Evolutionary conservation across 2,113 vertebrate genomes (phyloP), one percentile per base, ranked within the genome.

Genomic region (Acinonyx jubatus): DNA sequence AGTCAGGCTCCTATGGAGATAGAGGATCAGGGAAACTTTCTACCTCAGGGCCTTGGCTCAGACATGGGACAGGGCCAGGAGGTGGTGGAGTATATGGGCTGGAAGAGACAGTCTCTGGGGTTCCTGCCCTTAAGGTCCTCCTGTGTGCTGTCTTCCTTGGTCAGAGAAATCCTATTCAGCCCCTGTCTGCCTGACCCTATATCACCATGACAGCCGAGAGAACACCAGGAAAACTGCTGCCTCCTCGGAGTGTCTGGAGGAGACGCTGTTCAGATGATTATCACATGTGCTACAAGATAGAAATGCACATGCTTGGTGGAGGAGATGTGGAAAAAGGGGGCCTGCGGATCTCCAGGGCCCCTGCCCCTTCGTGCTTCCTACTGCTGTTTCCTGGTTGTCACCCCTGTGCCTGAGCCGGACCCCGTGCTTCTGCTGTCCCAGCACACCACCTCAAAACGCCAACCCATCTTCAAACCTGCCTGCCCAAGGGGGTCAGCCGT

Each of bases 251-350:
- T 4, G 71, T 69, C 65, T 0, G 78, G 82, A 91, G 81, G 97
- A 93, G 90, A 89, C 36, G 15, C n/a, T 85, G 66, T 38, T 0
- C 80, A 23, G 0, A 31, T 33, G 74, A 86, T 61, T 92, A 87
- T 97, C 94, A 87, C 87, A 76, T 93, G 61, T 23, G 91, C 61
- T 95, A 76, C 93, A 90, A 57, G 52, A 61, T 55, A 1, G 94
- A 97, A 79, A 97, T 89, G 1, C 0, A 86, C 87, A 96, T 91
- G 97, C 90, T 98, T 68, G 91, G 69, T 74, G 76, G 52, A 91
- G 79, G 82, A 79, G 33, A 33, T 3, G 14, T 1, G 15, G 10
- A 19, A 4, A 5, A 36, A 55, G 13, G 19, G 48, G 65, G n/a
- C 14, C 73, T 78, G 33, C 27, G 21, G 84, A 57, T 81, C 57